A percentile compares a stretch with the other conserved stretches of the same genome.
phyloP scores from a whole-genome alignment of 2,888 invertebrate species.

The Ellobium chinense region DNA sequence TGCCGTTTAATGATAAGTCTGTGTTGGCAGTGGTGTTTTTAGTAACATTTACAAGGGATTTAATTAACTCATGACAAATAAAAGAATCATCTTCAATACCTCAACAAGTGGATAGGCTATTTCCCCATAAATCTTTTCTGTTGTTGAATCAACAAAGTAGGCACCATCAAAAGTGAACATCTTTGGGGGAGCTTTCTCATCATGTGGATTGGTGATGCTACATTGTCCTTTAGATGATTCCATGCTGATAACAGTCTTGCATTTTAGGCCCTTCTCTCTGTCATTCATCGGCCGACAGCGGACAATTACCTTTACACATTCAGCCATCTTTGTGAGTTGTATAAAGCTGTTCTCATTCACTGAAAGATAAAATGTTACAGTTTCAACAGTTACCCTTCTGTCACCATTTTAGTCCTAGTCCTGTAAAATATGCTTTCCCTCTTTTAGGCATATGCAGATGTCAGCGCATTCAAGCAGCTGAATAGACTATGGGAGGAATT shows the following conservation, averaged over 20 bases:
- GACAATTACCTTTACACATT: slow-evolving; percentile 90
- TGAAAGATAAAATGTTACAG: background rate
- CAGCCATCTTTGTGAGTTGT: slow-evolving; percentile 78
- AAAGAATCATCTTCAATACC: no score
- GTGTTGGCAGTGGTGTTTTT: no score
- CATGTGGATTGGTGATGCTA: slow-evolving; percentile 77
- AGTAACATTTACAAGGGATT: no score
- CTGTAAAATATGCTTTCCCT: no score
- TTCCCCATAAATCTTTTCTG: slow-evolving; percentile 92
- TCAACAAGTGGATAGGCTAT: slow-evolving; percentile 91
- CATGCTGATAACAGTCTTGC: slow-evolving; percentile 81
- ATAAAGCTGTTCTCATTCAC: background rate
- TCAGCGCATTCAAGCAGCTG: no score
- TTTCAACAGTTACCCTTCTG: no score
- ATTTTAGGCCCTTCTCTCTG: slow-evolving; percentile 85
- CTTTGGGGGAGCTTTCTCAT: slow-evolving; percentile 74
- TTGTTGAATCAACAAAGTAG: slow-evolving; percentile 88
- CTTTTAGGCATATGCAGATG: no score
- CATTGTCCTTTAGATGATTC: slow-evolving; percentile 84
- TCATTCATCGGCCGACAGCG: slow-evolving; percentile 92
- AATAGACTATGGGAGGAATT: no score
- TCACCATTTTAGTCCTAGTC: no score
- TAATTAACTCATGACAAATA: no score
- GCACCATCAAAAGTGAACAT: slow-evolving; percentile 91
- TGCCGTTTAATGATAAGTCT: no score